These are phyloP conservation scores for Irena cyanogastra DNA, from an alignment of 2,113 vertebrate species.

Conservation along the genomic window DNA sequence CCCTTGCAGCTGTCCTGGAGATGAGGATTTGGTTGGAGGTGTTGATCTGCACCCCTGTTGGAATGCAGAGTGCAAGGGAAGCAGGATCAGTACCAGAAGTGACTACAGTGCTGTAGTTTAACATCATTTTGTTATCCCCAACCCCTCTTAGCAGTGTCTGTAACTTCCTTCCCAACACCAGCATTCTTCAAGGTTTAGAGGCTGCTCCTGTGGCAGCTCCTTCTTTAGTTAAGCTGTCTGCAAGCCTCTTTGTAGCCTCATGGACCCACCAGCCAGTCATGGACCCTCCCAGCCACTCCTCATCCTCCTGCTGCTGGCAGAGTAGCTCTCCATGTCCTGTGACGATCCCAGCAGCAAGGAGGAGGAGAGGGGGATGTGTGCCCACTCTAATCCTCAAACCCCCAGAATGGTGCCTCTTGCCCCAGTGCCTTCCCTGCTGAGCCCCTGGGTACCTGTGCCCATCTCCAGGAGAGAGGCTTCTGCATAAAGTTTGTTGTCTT, in stretches of 20 bases:
- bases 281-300: background rate
- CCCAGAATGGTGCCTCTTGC: background rate
- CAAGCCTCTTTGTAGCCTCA: background rate
- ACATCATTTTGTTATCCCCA: background rate
- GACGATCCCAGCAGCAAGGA: background rate
- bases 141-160: background rate
- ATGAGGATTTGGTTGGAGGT: conserved; percentile 33
- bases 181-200: background rate
- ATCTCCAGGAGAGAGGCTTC: conserved; percentile 50
- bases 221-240: background rate
- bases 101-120: background rate
- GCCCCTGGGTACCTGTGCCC: conserved; percentile 49
- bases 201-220: background rate
- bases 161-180: background rate
- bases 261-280: background rate
- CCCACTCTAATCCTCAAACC: background rate
- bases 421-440: background rate
- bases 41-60: conserved; percentile 51
- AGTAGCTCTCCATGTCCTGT: background rate
- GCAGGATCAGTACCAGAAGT: background rate
- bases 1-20: conserved; percentile 34
- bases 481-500: background rate
- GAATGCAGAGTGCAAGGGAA: background rate
- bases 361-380: background rate
- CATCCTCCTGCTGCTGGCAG: background rate